These are phyloP conservation scores for Heteromormyrus szaboi DNA, from an alignment of 2,797 vertebrate species.

Conservation along the genomic window DNA sequence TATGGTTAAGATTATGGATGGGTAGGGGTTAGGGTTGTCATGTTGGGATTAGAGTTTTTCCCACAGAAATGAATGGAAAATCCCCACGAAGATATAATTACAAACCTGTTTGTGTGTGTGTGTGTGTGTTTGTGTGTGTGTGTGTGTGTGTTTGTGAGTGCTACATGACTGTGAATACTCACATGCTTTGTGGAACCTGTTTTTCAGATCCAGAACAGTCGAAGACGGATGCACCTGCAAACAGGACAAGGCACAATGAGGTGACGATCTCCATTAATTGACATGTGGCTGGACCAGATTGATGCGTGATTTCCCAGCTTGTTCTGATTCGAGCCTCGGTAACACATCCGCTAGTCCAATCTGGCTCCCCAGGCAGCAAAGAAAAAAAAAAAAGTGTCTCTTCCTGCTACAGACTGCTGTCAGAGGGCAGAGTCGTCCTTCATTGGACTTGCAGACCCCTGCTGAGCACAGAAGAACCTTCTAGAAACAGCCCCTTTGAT, in stretches of 20 bases:
- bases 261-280: conserved; percentile 41
- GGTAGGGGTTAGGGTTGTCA: too few species aligned
- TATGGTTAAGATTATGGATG: too few species aligned
- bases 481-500: conserved; percentile 34
- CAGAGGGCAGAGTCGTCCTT: conserved; percentile 31
- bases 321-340: conserved; percentile 44
- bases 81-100: not conserved
- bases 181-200: conserved; percentile 69
- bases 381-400: not conserved
- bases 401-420: conserved; percentile 19
- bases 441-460: conserved; percentile 39
- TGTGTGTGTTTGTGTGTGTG: not conserved
- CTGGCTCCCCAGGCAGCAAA: not conserved
- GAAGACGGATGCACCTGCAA: conserved; percentile 62
- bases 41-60: too few species aligned
- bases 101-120: not conserved
- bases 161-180: conserved; percentile 47
- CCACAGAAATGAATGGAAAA: too few species aligned
- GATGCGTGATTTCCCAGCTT: conserved; percentile 42
- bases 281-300: conserved; percentile 22
- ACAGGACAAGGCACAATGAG: conserved; percentile 50
- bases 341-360: conserved; percentile 27
- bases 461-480: conserved; percentile 37
- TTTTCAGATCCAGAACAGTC: conserved; percentile 65
- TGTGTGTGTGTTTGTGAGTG: not conserved